Evolutionary conservation across 2,888 invertebrate genomes (phyloP).

Genomic region (Frankliniella intonsa): DNA sequence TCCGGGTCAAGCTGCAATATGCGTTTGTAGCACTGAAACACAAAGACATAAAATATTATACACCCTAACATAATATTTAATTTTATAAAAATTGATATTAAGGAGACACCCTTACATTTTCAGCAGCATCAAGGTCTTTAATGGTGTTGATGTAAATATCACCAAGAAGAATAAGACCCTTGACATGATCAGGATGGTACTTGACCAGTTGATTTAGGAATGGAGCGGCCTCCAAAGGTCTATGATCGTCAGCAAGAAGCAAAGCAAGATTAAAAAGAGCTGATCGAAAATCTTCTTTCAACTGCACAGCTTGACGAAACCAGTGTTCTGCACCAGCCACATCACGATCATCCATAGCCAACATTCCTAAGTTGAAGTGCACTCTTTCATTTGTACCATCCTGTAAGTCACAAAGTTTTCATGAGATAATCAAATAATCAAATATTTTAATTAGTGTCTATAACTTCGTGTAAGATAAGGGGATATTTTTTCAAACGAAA

Average conservation of each 20-base stretch:
- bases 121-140: conserved; percentile 90
- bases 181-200: conserved; percentile 88
- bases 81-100: conserved; percentile 26
- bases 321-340: conserved; percentile 83
- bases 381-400: conserved; percentile 79
- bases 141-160: conserved; percentile 95
- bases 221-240: conserved; percentile 87
- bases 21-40: conserved; percentile 76
- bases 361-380: conserved; percentile 93
- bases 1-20: conserved; percentile 82
- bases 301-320: conserved; percentile 77
- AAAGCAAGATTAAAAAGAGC: conserved; percentile 92
- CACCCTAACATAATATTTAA: conserved; percentile 26
- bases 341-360: conserved; percentile 92
- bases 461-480: neutral
- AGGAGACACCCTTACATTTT: conserved; percentile 61
- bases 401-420: conserved; percentile 43
- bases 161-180: conserved; percentile 87
- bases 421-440: neutral
- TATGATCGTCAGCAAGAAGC: conserved; percentile 78
- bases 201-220: conserved; percentile 86
- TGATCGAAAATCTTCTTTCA: conserved; percentile 85
- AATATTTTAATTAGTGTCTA: neutral
- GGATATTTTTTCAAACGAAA: neutral
- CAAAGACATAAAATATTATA: conserved; percentile 21